These are phyloP conservation scores for Cyrtorhinus lividipennis DNA, from an alignment of 1,140 invertebrate species.

Conservation along the genomic window DNA sequence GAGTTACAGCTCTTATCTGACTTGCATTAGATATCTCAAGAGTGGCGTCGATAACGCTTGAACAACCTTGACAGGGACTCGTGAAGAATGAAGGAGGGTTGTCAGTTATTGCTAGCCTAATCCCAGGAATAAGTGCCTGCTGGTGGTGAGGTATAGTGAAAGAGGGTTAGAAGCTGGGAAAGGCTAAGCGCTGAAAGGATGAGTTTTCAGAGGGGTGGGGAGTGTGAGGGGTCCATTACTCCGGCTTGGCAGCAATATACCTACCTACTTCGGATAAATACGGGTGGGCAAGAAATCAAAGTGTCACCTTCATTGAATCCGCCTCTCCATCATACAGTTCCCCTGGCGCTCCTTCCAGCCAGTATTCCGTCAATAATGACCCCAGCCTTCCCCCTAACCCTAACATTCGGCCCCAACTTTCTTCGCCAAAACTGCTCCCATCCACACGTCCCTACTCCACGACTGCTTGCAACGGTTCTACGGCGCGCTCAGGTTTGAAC, in stretches of 20 bases:
- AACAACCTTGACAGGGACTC: too few relatives aligned
- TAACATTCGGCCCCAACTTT: too few relatives aligned
- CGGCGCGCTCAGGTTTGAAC: too few relatives aligned
- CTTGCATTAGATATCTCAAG: too few relatives aligned
- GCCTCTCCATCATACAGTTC: neutral
- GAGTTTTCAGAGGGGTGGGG: neutral
- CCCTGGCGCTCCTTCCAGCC: neutral
- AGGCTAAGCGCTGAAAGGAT: neutral
- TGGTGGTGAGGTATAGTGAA: neutral
- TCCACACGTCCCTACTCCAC: too few relatives aligned
- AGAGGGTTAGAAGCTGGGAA: neutral
- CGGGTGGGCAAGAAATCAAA: conserved; percentile 1
- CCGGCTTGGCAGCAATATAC: conserved; percentile 5
- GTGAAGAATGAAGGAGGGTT: too few relatives aligned
- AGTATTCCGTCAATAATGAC: neutral
- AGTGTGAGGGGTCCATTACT: conserved; percentile 5
- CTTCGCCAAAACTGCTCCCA: too few relatives aligned
- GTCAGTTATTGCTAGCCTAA: conserved; percentile 3
- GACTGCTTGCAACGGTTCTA: too few relatives aligned
- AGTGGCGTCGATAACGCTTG: too few relatives aligned
- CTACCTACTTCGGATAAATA: neutral
- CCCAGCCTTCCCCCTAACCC: neutral
- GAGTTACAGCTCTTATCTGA: too few relatives aligned
- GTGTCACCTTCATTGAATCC: conserved; percentile 7
- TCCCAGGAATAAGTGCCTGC: neutral